Base-by-base conservation (phyloP, 92 coral and sea anemone genomes). In the Porites divaricata region DNA sequence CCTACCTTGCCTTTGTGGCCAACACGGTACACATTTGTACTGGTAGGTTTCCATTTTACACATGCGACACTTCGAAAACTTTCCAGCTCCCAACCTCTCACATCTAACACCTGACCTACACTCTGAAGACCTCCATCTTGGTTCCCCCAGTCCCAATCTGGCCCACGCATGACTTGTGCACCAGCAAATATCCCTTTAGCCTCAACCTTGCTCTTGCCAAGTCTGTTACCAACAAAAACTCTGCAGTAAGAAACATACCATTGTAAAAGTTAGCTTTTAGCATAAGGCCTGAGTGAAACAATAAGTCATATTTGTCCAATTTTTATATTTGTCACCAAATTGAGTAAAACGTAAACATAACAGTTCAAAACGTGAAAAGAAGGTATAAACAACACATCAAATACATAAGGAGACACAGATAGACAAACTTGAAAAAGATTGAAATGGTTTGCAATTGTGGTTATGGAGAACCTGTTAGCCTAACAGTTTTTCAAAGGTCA, bases 71-170 rank as follows among this genome's bases (percentile, higher is more conserved):
- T 94, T n/a, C 83, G 83, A 75, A 81, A 92, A 13, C 92, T 92
- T 71, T 94, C 95, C 51, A 25, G 81, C 49, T 94, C 98, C 98
- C 98, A 94, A 2, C 93, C 93, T 75, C 87, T 87, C 68, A 94
- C 82, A 2, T 84, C 98, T 28, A 90, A 73, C 7, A 94, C 98
- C 26, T 66, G 81, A 23, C 98, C 98, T 22, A 87, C 62, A 12
- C 81, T 85, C 51, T 58, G 50, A 1, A 83, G 61, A 0, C 98
- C 98, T 14, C 98, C 98, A 62, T 94, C 98, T 62, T 94, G 98
- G 63, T 90, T 88, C 0, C 92, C 95, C 98, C 98, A 94, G 87
- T 94, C 98, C 98, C 98, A 94, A 58, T 94, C 98, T 1, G 95
- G 95, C 2, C 98, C 98, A 10, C 98, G 88, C 35, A 41, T 72